Conservation (phyloP, 1,140 invertebrate genomes). For the Helicoverpa armigera region DNA sequence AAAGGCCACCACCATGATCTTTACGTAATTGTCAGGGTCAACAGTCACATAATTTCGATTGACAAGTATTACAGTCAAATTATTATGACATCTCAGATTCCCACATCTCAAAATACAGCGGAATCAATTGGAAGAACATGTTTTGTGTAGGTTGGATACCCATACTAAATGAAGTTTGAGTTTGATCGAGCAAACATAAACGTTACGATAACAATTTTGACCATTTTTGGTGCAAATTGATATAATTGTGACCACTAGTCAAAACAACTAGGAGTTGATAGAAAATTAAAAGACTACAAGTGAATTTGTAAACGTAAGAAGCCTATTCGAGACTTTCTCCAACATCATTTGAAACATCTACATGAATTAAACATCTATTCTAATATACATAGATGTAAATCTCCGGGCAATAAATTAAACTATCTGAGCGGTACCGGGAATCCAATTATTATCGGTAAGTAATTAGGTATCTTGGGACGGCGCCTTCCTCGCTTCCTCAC, state of each 20-base stretch:
- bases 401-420: constrained; percentile 41
- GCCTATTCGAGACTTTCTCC: constrained; percentile 23
- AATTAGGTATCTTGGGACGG: constrained; percentile 49
- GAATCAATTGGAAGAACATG: background rate
- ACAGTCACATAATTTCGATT: background rate
- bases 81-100: too few relatives aligned
- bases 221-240: too few relatives aligned
- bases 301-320: constrained; percentile 18
- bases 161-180: background rate
- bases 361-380: constrained; percentile 47
- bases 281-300: constrained; percentile 18
- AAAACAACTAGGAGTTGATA: background rate
- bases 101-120: too few relatives aligned
- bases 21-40: background rate
- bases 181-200: too few relatives aligned
- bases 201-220: too few relatives aligned
- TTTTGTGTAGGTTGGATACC: background rate
- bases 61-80: background rate
- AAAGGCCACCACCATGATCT: background rate
- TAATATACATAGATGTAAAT: constrained; percentile 42
- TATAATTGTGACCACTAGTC: too few relatives aligned
- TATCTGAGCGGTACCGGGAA: constrained; percentile 42
- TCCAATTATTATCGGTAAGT: constrained; percentile 51
- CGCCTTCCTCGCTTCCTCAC: constrained; percentile 38
- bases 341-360: constrained; percentile 17